These are phyloP conservation scores for Heliangelus exortis DNA, from an alignment of 2,797 vertebrate genomes.

Conservation along the genomic window DNA sequence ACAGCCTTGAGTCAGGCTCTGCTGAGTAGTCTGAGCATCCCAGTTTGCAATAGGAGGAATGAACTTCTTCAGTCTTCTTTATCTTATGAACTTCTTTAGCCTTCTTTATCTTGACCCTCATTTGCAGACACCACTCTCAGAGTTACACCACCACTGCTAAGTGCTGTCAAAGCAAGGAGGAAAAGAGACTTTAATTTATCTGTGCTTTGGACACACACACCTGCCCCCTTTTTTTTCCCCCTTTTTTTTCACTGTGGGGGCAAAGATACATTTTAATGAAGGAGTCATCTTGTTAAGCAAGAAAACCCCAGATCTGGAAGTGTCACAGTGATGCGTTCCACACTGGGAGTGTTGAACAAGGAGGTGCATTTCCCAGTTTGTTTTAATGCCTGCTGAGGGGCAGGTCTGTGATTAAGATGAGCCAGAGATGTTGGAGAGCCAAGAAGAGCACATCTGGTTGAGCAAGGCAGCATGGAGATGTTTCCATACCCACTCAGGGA, in stretches of 20 bases:
- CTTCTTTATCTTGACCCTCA: background rate
- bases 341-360: background rate
- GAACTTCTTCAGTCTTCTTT: background rate
- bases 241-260: background rate
- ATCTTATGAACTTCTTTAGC: background rate
- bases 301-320: background rate
- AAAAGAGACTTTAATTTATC: background rate
- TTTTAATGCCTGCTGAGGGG: background rate
- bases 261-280: background rate
- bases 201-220: background rate
- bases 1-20: background rate
- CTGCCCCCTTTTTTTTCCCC: background rate
- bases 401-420: background rate
- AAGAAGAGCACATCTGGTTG: background rate
- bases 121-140: background rate
- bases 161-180: background rate
- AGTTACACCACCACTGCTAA: background rate
- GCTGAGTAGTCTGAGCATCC: background rate
- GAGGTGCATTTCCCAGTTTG: background rate
- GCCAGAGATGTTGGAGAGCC: background rate
- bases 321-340: background rate
- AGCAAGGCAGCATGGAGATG: fast-evolving
- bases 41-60: background rate
- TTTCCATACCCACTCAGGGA: background rate
- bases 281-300: background rate